phyloP scores from a whole-genome alignment of 2,888 invertebrate species.

The Zaprionus bogoriensis region DNA sequence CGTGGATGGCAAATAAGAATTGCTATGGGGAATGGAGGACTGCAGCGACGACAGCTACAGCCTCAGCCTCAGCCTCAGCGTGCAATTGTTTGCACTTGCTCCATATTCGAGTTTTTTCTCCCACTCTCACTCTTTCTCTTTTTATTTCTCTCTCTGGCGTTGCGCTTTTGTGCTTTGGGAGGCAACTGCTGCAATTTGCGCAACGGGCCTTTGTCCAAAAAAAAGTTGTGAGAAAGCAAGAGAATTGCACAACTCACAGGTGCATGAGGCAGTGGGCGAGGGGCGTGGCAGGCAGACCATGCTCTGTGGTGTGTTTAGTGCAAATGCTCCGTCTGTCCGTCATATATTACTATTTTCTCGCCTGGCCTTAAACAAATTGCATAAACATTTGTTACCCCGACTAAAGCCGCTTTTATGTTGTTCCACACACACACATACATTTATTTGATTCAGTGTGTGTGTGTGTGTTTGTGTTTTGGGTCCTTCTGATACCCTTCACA shows the following conservation, averaged over 20 bases:
- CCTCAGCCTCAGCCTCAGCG: neutral
- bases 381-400: conserved; percentile 64
- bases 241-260: conserved; percentile 26
- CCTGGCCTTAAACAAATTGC: conserved; percentile 63
- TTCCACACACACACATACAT: conserved; percentile 15
- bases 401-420: conserved; percentile 51
- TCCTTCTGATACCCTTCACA: conserved; percentile 1
- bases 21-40: conserved; percentile 1
- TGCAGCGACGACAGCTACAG: conserved; percentile 22
- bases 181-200: conserved; percentile 52
- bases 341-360: conserved; percentile 43
- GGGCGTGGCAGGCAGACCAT: neutral
- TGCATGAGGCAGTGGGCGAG: neutral
- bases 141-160: conserved; percentile 6
- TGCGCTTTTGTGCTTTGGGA: conserved; percentile 36
- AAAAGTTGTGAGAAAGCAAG: conserved; percentile 11
- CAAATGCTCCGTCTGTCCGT: conserved; percentile 30
- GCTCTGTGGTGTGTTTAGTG: conserved; percentile 36
- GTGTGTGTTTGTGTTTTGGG: conserved; percentile 4
- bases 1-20: conserved; percentile 29
- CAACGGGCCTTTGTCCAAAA: conserved; percentile 40
- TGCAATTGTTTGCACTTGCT: conserved; percentile 65
- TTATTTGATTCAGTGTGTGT: conserved; percentile 1
- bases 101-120: conserved; percentile 20
- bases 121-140: neutral